Evolutionary conservation across 2,888 invertebrate genomes (phyloP).

Genomic region (Erebia epiphron): DNA sequence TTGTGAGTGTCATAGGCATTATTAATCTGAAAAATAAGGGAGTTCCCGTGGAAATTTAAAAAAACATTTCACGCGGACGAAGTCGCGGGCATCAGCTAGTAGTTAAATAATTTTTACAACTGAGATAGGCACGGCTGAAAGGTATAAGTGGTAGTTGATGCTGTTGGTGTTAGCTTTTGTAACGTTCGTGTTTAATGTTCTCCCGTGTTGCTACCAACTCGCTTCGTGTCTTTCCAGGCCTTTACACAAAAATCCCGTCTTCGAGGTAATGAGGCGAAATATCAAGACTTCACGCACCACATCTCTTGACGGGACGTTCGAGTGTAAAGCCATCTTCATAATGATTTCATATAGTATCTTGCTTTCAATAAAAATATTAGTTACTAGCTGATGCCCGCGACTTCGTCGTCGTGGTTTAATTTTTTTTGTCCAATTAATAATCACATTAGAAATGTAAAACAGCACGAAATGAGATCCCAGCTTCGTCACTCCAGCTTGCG

Average conservation of each 20-base stretch:
- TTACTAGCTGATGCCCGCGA: no score
- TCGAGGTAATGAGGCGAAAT: constrained; percentile 57
- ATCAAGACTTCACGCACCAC: constrained; percentile 57
- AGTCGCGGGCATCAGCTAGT: no score
- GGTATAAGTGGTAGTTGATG: no score
- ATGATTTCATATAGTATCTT: neutral
- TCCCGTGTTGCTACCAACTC: neutral
- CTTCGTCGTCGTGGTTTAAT: no score
- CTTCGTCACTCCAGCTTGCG: constrained; percentile 9
- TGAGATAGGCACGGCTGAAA: no score
- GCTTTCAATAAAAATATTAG: no score
- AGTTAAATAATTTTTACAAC: no score
- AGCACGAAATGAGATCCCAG: constrained; percentile 31
- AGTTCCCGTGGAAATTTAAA: no score
- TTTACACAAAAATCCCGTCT: constrained; percentile 26
- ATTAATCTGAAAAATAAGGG: no score
- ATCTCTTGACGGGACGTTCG: constrained; percentile 17
- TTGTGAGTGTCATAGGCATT: no score
- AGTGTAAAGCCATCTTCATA: constrained; percentile 9
- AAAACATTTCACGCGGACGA: no score
- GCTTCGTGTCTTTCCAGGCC: neutral
- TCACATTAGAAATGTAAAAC: constrained; percentile 34
- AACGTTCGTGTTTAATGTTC: constrained; percentile 5
- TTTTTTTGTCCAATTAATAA: neutral
- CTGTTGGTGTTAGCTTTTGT: no score